phyloP scores from a whole-genome alignment of 1,140 invertebrate species.

The Chironomus tepperi region DNA sequence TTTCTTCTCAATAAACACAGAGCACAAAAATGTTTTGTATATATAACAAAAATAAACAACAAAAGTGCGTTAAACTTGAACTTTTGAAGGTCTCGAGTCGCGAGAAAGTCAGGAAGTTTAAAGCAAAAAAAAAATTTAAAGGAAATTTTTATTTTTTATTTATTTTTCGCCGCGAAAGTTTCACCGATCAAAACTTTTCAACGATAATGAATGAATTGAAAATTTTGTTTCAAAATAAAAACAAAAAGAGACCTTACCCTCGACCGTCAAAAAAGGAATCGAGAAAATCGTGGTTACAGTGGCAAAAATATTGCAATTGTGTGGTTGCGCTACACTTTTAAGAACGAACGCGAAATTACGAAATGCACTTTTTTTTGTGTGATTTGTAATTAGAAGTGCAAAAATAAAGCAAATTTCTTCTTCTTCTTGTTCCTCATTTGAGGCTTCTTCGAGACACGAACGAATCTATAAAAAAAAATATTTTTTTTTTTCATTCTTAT shows the following conservation, averaged over 20 bases:
- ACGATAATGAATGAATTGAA: not conserved
- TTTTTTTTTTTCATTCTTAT: not conserved
- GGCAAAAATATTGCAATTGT: not conserved
- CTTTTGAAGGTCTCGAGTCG: not conserved
- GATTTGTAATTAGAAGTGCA: too few relatives aligned
- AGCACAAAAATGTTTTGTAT: not conserved
- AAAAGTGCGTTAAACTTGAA: constrained; percentile 1
- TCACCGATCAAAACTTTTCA: not conserved
- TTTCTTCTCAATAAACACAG: not conserved
- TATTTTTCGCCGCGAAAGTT: not conserved
- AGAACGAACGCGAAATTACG: not conserved
- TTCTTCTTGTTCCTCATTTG: not conserved
- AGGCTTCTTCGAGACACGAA: not conserved
- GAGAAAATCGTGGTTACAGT: too few relatives aligned
- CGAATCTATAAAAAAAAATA: not conserved
- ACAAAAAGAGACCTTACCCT: not conserved
- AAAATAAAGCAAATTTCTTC: too few relatives aligned
- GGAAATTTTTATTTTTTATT: not conserved
- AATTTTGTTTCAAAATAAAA: not conserved
- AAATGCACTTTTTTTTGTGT: not conserved
- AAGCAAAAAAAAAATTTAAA: not conserved
- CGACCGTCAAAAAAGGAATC: constrained; percentile 7
- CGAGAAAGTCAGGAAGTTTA: not conserved
- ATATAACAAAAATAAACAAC: not conserved
- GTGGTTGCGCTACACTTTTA: not conserved